Conservation (phyloP, 1,140 invertebrate genomes). For the Magallana gigas region DNA sequence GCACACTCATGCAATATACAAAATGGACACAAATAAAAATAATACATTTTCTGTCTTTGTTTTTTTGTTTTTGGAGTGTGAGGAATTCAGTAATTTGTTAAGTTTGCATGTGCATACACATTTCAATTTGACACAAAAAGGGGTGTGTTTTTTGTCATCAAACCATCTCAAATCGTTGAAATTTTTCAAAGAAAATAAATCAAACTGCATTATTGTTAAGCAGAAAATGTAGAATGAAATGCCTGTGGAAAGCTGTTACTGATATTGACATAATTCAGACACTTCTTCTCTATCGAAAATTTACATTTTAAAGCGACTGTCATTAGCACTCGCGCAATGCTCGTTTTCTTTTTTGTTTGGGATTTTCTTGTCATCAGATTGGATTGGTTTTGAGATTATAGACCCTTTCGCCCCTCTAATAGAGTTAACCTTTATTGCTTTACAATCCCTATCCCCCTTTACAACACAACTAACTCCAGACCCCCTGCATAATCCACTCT, state of each 20-base stretch:
- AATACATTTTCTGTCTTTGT: not conserved
- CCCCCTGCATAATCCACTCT: not conserved
- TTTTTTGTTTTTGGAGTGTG: not conserved
- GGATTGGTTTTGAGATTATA: not conserved
- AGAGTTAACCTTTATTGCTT: not conserved
- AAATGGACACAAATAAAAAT: not conserved
- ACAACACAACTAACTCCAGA: not conserved
- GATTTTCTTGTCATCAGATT: not conserved
- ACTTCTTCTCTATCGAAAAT: not conserved
- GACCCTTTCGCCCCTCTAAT: not conserved
- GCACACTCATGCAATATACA: conserved; percentile 12
- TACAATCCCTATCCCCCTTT: not conserved
- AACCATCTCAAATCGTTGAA: not conserved
- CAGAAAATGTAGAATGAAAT: too few species aligned
- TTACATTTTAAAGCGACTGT: not conserved
- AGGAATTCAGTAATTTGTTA: not conserved
- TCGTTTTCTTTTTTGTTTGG: not conserved
- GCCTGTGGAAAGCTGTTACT: not conserved
- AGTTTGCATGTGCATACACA: not conserved
- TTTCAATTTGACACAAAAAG: not conserved
- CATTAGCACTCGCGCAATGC: not conserved
- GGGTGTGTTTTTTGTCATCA: not conserved
- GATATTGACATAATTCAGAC: not conserved
- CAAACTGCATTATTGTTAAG: too few species aligned
- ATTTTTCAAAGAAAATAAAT: not conserved